Evolutionary conservation across 2,888 invertebrate species (phyloP), one percentile per base, ranked within the genome.

Genomic region (Busseola fusca): DNA sequence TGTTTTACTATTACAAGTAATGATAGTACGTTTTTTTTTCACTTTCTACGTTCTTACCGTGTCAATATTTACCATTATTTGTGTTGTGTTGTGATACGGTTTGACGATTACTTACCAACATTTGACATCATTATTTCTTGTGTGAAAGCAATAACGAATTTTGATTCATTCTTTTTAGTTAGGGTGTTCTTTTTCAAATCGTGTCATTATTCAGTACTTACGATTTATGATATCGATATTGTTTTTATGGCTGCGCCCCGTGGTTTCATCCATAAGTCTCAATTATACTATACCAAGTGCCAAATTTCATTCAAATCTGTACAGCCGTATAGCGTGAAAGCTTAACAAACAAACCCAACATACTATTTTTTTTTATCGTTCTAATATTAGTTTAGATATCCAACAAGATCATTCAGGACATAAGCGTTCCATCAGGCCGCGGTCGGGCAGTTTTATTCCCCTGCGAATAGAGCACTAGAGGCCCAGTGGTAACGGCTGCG

Each of bases 81-180:
- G 48, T 48, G 48, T 50, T 58, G 37, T 56, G 42, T 58, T 58
- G n/a, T 54, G 72, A 64, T 78, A 65, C 45, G 78, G 62, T 81
- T 69, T 63, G 40, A n/a, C 34, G 56, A 69, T 65, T 59, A 72
- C 62, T 48, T 48, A 27, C 62, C 34, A 63, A 59, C 30, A 58
- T 80, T 81, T 68, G 58, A 66, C 58, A 40, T 63, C 27, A 21
- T 62, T 64, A 52, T 71, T 45, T 52, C 16, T 54, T 42, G 16
- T 40, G 65, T 67, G 78, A 72, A 81, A 81, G 78, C 60, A 34
- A 57, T 6, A 34, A 30, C 18, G 0, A 3, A 54, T 71, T 60
- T 50, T 1, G 16, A 50, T 40, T 30, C 12, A 48, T 16, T 14
- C 2, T n/a, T 48, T 56, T 45, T 18, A 14, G n/a, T 54, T 54